Evolutionary conservation across 2,797 vertebrate species (phyloP).

Genomic region (Coregonus sp.): DNA sequence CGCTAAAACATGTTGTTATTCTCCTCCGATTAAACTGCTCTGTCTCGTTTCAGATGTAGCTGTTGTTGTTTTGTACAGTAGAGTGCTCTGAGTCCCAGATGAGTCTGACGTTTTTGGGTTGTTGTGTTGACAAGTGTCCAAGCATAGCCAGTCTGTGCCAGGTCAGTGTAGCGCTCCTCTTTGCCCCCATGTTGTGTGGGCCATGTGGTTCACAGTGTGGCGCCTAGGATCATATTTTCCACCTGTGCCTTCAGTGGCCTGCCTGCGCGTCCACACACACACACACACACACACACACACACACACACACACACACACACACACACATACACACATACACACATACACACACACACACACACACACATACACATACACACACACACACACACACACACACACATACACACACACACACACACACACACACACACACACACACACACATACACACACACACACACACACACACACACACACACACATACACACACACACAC

Average conservation of each 20-base stretch:
- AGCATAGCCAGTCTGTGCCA: conserved; percentile 35
- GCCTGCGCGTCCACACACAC: conserved; percentile 34
- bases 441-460: too few relatives aligned
- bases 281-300: too few relatives aligned
- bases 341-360: conserved; percentile 9
- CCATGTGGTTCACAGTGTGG: conserved; percentile 83
- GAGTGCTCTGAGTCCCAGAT: conserved; percentile 29
- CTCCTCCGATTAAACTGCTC: conserved; percentile 29
- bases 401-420: too few relatives aligned
- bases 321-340: background rate
- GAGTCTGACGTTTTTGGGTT: conserved; percentile 46
- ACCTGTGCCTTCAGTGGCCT: conserved; percentile 73
- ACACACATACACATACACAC: conserved; percentile 5
- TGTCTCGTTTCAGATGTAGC: conserved; percentile 39
- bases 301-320: conserved; percentile 6
- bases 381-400: background rate
- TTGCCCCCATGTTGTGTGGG: conserved; percentile 79
- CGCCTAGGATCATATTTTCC: conserved; percentile 71
- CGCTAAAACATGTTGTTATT: too few relatives aligned
- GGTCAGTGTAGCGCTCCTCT: conserved; percentile 46
- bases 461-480: too few relatives aligned
- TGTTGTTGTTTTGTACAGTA: conserved; percentile 36
- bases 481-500: too few relatives aligned
- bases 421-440: too few relatives aligned
- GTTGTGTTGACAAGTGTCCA: conserved; percentile 53